Evolutionary conservation across 2,113 vertebrate genomes (phyloP), one percentile per base, ranked within the genome.

Genomic region (Charina bottae): DNA sequence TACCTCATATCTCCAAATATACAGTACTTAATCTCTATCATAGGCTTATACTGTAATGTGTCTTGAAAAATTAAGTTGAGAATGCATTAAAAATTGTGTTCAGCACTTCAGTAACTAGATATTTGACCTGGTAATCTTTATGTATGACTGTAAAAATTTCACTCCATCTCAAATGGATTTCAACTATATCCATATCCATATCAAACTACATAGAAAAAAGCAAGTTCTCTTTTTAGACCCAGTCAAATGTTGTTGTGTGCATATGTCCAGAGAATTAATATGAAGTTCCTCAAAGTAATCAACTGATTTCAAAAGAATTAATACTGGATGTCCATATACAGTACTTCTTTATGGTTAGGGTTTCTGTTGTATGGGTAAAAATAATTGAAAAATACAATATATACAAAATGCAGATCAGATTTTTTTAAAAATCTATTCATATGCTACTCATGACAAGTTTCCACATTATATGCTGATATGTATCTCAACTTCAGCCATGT

Each of bases 81-180:
- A 95, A 96, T 93, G 96, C 92, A 95, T 96, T 97, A 96, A 95
- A 95, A 95, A 95, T 9, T 95, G 94, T 85, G 46, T 56, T 95
- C 90, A 94, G 85, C 93, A 93, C 33, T 89, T 96, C 94, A 93
- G 89, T 87, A 96, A 90, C 93, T 46, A 85, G 42, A 95, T 94
- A 64, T 83, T 49, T 94, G 89, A 95, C 95, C 93, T 93, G 92
- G 33, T 96, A 95, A 97, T 96, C 90, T 96, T 96, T 95, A 93
- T 90, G 24, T 91, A 90, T 96, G 60, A 62, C 28, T 62, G 60
- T 28, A 62, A 62, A 62, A 62, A 62, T 28, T 28, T 49, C 49
- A 49, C 49, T 49, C 49, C 49, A 49, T 49, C 49, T 49, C 49
- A 49, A 26, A 62, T 62, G 60, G 60, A 26, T 26, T 62, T 62